phyloP scores from a whole-genome alignment of 2,888 invertebrate genomes.

The Phaonia tiefii region DNA sequence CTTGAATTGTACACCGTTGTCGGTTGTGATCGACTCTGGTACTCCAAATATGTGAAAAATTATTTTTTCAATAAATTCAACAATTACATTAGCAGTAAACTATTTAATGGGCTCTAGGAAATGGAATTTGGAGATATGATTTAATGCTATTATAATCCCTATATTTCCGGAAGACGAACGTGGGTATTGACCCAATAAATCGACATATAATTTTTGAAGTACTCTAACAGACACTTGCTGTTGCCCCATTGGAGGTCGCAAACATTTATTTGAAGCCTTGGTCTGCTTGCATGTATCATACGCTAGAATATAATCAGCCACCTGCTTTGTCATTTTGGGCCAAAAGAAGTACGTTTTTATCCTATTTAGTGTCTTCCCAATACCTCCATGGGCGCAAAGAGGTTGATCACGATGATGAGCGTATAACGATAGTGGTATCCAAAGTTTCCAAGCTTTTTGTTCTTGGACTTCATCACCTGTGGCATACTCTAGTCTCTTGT shows the following conservation, averaged over 20 bases:
- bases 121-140: constrained; percentile 44
- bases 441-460: constrained; percentile 41
- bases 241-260: constrained; percentile 16
- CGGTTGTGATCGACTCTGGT: no score
- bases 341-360: constrained; percentile 3
- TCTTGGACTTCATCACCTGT: constrained; percentile 29
- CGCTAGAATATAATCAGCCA: neutral
- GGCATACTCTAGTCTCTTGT: constrained; percentile 17
- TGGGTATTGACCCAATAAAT: constrained; percentile 10
- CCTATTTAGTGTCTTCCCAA: no score
- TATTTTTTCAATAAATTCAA: no score
- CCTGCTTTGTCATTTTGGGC: constrained; percentile 13
- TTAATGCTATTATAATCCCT: constrained; percentile 38
- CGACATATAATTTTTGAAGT: neutral
- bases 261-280: no score
- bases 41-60: neutral
- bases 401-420: no score
- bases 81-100: constrained; percentile 1
- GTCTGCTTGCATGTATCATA: constrained; percentile 1
- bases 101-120: constrained; percentile 44
- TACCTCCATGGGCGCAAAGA: no score
- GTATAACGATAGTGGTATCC: constrained; percentile 29
- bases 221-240: neutral
- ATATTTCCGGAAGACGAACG: neutral
- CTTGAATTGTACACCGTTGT: constrained; percentile 21